Evolutionary conservation across 2,888 invertebrate genomes (phyloP).

Genomic region (Poecilus cupreus): DNA sequence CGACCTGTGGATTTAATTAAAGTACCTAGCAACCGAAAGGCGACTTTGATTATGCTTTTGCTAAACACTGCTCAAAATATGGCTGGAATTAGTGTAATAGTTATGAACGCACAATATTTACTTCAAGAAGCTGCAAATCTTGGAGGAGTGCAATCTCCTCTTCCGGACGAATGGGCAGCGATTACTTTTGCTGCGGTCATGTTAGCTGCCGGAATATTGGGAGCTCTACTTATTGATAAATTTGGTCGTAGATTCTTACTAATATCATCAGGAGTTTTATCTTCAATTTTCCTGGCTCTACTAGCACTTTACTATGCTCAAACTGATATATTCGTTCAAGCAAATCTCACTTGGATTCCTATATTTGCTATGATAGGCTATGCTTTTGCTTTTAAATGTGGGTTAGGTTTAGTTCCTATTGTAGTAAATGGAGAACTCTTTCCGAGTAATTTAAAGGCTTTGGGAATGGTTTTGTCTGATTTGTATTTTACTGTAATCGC

Average conservation of each 20-base stretch:
- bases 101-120: conserved; percentile 70
- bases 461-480: conserved; percentile 70
- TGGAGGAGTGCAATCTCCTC: conserved; percentile 9
- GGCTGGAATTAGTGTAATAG: conserved; percentile 69
- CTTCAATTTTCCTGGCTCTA: conserved; percentile 67
- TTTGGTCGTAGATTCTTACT: conserved; percentile 69
- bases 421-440: conserved; percentile 71
- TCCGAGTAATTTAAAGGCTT: conserved; percentile 70
- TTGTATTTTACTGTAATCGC: conserved; percentile 68
- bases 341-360: conserved; percentile 60
- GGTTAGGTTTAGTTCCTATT: conserved; percentile 70
- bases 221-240: conserved; percentile 62
- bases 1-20: conserved; percentile 68
- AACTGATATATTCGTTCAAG: conserved; percentile 67
- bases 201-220: conserved; percentile 67
- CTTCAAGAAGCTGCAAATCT: conserved; percentile 9
- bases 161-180: conserved; percentile 64
- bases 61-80: conserved; percentile 70
- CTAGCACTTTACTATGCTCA: conserved; percentile 68
- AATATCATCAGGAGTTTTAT: conserved; percentile 67
- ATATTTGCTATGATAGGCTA: conserved; percentile 39
- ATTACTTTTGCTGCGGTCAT: conserved; percentile 69
- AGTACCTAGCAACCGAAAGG: conserved; percentile 69
- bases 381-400: conserved; percentile 67
- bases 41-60: conserved; percentile 69